Evolutionary conservation across 2,113 vertebrate species (phyloP), one percentile per base, ranked within the genome.

Genomic region (Hippocampus comes): DNA sequence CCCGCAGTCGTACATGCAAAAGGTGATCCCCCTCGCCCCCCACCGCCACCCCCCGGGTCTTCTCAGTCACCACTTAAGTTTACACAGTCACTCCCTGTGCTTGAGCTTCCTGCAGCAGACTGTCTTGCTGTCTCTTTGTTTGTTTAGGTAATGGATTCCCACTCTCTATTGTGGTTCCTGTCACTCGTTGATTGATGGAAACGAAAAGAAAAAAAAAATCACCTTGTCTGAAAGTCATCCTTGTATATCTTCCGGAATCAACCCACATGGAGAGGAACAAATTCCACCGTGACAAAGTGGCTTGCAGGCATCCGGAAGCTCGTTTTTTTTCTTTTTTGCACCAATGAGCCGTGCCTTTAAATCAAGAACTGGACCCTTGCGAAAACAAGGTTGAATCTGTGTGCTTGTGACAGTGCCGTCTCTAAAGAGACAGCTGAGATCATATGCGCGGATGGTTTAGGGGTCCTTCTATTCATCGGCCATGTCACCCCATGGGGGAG

Each of bases 401-500:
- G 81, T 78, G 85, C 75, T 82, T 79, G 71, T 84, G 88, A 89
- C 86, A 84, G 82, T 65, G 75, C 57, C 73, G 78, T 53, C 80
- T 82, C 64, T 66, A 78, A 78, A 82, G 70, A 74, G 68, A 77
- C 78, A 78, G 77, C 57, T 78, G 84, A 86, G 85, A 87, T 92
- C 88, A 89, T 85, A 89, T 89, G 86, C 87, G 82, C 88, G 83
- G 88, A 85, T 80, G 78, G 87, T 88, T 90, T 63, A 82, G 87
- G 82, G 89, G 88, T 87, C 83, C 81, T 66, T 84, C 89, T 89
- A 90, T 93, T 93, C 87, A 93, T 81, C 21, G 77, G 69, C 78
- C 82, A 78, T 91, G 89, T 90, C 84, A 86, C 91, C 91, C 90
- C 89, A 88, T 92, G 90, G 89, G 89, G 91, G 87, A 92, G 88